These are phyloP conservation scores for Clinocottus analis DNA, from an alignment of 2,113 vertebrate genomes.

Conservation along the genomic window DNA sequence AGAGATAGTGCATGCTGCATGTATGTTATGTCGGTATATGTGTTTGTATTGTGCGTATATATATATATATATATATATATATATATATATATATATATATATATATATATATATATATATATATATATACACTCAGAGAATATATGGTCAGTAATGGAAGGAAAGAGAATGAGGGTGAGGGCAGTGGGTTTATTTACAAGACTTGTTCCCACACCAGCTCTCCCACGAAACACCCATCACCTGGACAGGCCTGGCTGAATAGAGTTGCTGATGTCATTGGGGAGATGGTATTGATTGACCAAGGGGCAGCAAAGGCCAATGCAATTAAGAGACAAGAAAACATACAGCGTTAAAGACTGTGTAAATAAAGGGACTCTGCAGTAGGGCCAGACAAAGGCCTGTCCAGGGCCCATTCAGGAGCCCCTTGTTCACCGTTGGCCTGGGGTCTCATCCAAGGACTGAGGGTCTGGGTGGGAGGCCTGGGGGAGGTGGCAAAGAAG, in stretches of 20 bases:
- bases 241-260: constrained; percentile 74
- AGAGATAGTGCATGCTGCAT: background rate
- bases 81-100: background rate
- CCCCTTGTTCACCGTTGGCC: constrained; percentile 77
- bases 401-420: constrained; percentile 80
- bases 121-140: background rate
- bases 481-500: constrained; percentile 62
- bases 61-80: background rate
- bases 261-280: constrained; percentile 78
- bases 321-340: constrained; percentile 86
- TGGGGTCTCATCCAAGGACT: constrained; percentile 80
- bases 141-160: background rate
- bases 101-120: background rate
- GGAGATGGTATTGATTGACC: constrained; percentile 80
- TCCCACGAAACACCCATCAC: constrained; percentile 72
- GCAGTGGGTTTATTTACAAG: constrained; percentile 3
- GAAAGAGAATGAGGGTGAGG: constrained; percentile 27
- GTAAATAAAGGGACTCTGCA: constrained; percentile 83
- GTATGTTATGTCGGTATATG: background rate
- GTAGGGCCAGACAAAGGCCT: constrained; percentile 76
- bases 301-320: constrained; percentile 78
- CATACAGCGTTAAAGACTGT: constrained; percentile 83
- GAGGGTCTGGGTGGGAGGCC: constrained; percentile 73
- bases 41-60: background rate
- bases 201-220: constrained; percentile 63